Base-by-base conservation (phyloP, 1,140 invertebrate species). In the Micrasema longulum region DNA sequence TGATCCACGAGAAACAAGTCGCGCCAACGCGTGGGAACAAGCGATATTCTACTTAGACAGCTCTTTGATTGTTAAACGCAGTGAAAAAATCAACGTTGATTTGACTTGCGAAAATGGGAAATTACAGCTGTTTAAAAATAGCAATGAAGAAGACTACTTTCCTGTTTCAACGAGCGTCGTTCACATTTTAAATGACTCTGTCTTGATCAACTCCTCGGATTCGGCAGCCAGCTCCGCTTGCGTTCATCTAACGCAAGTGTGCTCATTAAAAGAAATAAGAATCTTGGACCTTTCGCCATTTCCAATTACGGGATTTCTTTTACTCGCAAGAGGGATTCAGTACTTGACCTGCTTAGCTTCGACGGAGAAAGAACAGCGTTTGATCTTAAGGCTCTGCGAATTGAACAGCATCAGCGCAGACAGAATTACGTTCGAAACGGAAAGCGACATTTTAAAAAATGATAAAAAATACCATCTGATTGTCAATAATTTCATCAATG, bases 21-120 rank as follows among this genome's bases (percentile, higher is more conserved):
- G 82, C 63, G 83, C 85, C 22, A 87, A 86, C 71, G 92, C 92
- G 77, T 94, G 93, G 93, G 91, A 94, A 78, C 89, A 92, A 78
- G 91, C 91, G 20, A 81, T 94, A 20, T 93, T 91, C 43, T 63
- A 72, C 52, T 41, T 71, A 16, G 63, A 71, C 20, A n/a, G 12
- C 16, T 60, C 69, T 11, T n/a, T 43, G 12, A 5, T 35, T 4
- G 41, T 14, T 14, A 23, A 64, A 38, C 41, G 31, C 5, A 36
- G 11, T 0, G 26, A 47, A 6, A 38, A 60, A 48, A 62, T 71
- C n/a, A 0, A 11, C 9, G 11, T 68, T 14, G n/a, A 67, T 62
- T 14, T 71, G 14, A 14, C 11, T 12, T 75, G 69, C 12, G 31
- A 53, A 12, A 53, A 11, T 26, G 73, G 73, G 11, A 64, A 63